Conservation (phyloP, 1,140 invertebrate genomes). For the Marisa cornuarietis region DNA sequence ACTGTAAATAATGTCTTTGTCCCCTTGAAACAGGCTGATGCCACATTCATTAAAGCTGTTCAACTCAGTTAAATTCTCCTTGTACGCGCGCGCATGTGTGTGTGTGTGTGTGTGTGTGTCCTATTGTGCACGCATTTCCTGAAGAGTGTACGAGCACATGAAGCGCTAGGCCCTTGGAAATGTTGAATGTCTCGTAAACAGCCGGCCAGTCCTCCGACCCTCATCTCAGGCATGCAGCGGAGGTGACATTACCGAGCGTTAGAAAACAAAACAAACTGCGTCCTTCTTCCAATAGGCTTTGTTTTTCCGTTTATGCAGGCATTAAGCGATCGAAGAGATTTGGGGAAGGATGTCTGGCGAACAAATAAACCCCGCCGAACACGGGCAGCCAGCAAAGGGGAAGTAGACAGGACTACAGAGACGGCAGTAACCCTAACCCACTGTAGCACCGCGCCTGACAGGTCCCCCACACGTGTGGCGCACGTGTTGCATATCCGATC, state of each 20-base stretch:
- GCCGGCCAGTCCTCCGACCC: not conserved
- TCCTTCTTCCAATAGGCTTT: not conserved
- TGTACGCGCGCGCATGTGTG: too few relatives aligned
- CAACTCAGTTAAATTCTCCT: too few relatives aligned
- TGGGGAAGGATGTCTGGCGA: constrained; percentile 14
- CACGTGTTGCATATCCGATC: constrained; percentile 14
- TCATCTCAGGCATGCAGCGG: not conserved
- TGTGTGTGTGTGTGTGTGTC: constrained; percentile 20
- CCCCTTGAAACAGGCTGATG: too few relatives aligned
- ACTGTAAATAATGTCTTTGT: too few relatives aligned
- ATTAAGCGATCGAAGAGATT: constrained; percentile 26
- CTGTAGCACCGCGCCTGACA: constrained; percentile 19
- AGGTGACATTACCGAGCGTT: constrained; percentile 10
- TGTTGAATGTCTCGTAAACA: not conserved
- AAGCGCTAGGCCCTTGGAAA: not conserved
- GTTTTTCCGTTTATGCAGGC: constrained; percentile 24
- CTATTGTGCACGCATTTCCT: not conserved
- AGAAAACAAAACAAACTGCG: constrained; percentile 12
- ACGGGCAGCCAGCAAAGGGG: not conserved
- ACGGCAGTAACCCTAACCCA: constrained; percentile 15
- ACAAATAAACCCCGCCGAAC: constrained; percentile 20
- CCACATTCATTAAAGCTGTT: not conserved
- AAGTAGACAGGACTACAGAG: not conserved
- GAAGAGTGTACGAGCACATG: not conserved
- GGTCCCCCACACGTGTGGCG: constrained; percentile 11